phyloP scores from a whole-genome alignment of 2,113 vertebrate species.

The Phrynosoma platyrhinos region DNA sequence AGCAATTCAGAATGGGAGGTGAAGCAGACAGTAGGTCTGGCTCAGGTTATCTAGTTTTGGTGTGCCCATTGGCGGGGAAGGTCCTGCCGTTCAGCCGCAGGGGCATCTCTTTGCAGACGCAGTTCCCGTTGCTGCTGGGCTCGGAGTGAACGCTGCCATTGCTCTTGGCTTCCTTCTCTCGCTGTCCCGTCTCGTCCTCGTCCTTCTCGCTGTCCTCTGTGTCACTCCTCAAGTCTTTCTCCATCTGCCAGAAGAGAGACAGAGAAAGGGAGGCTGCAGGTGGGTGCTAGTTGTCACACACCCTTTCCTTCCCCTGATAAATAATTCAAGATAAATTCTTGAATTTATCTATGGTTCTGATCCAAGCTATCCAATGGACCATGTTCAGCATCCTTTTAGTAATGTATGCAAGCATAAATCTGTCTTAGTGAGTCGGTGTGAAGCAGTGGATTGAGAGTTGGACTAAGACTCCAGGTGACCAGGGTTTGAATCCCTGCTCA shows the following conservation, averaged over 20 bases:
- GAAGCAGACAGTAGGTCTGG: fast-evolving
- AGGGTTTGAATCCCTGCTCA: neutral
- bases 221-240: slow-evolving; percentile 91
- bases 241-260: slow-evolving; percentile 77
- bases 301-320: too few relatives aligned
- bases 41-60: slow-evolving; percentile 57
- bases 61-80: slow-evolving; percentile 53
- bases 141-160: slow-evolving; percentile 52
- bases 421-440: too few relatives aligned
- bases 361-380: neutral
- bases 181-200: slow-evolving; percentile 45
- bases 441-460: too few relatives aligned
- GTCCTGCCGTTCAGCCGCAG: slow-evolving; percentile 43
- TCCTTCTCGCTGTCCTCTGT: slow-evolving; percentile 82
- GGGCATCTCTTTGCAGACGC: slow-evolving; percentile 68
- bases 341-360: too few relatives aligned
- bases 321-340: too few relatives aligned
- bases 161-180: slow-evolving; percentile 63
- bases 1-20: fast-evolving
- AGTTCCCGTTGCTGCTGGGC: slow-evolving; percentile 70
- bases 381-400: too few relatives aligned
- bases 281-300: too few relatives aligned
- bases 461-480: too few relatives aligned
- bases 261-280: neutral
- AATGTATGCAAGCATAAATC: too few relatives aligned